Percentiles rank a stretch among this genome's conserved stretches.
Evolutionary conservation across 2,888 invertebrate genomes (phyloP).

Genomic region (Amphimallon solstitiale): DNA sequence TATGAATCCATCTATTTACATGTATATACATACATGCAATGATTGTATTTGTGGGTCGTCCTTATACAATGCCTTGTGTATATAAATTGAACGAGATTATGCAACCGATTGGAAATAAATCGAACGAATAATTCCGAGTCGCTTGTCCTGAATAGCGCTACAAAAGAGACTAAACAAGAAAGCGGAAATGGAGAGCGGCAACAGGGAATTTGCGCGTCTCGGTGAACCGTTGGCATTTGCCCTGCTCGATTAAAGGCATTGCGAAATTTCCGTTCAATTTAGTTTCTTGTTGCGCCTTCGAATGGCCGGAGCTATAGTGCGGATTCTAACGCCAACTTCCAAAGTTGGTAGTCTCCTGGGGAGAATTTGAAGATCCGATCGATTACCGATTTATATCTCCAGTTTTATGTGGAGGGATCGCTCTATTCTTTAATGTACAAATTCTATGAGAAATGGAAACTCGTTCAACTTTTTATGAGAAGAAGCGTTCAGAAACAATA

Average conservation of each 20-base stretch:
- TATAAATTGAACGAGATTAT: conserved; percentile 37
- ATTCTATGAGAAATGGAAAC: conserved; percentile 24
- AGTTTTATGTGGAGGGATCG: conserved; percentile 14
- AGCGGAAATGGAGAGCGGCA: conserved; percentile 38
- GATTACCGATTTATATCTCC: conserved; percentile 37
- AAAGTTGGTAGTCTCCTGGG: conserved; percentile 51
- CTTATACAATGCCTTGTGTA: conserved; percentile 26
- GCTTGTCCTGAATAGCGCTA: conserved; percentile 29
- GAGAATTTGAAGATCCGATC: conserved; percentile 47
- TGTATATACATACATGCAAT: not conserved
- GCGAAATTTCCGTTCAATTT: conserved; percentile 61
- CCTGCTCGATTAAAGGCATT: conserved; percentile 57
- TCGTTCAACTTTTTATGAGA: conserved; percentile 11
- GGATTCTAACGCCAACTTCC: conserved; percentile 48
- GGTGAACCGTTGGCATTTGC: conserved; percentile 54
- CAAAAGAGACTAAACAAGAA: conserved; percentile 39
- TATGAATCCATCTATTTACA: conserved; percentile 15
- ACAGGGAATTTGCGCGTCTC: conserved; percentile 37
- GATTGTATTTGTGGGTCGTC: not conserved
- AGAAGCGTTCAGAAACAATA: conserved; percentile 9
- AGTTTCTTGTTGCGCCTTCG: conserved; percentile 58
- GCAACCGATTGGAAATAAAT: conserved; percentile 38
- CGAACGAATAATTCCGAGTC: conserved; percentile 39
- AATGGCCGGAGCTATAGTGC: conserved; percentile 47
- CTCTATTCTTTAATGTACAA: conserved; percentile 27